Conservation (phyloP, 2,113 vertebrate species). For the Gallinago jamesoni region DNA sequence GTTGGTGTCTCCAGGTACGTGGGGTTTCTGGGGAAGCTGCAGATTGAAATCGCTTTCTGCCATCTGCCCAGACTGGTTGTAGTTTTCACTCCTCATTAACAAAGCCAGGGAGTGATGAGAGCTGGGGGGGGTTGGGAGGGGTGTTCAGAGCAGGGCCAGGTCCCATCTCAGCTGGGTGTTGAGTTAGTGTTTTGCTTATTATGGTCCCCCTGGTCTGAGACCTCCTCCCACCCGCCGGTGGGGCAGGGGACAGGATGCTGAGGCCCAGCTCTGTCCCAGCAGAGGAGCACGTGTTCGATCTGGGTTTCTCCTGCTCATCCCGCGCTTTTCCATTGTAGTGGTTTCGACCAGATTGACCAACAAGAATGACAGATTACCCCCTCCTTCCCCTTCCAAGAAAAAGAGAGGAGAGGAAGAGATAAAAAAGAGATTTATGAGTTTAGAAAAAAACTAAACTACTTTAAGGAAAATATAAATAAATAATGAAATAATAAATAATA, state of each 20-base stretch:
- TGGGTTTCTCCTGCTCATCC: not conserved
- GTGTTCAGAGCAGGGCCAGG: not conserved
- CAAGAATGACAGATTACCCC: too few species aligned
- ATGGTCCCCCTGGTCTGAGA: not conserved
- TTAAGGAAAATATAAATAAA: too few species aligned
- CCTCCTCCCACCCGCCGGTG: rapidly evolving
- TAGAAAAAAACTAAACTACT: too few species aligned
- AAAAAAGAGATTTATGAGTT: too few species aligned
- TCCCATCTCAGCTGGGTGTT: not conserved
- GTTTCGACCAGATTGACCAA: too few species aligned
- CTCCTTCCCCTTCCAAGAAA: too few species aligned
- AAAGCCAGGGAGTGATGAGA: not conserved
- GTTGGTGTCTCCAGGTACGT: not conserved
- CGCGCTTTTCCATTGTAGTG: not conserved
- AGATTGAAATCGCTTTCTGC: not conserved
- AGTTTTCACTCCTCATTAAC: not conserved
- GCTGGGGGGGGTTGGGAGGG: rapidly evolving
- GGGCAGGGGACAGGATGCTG: not conserved
- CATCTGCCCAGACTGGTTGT: rapidly evolving
- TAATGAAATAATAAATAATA: too few species aligned
- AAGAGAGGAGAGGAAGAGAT: too few species aligned
- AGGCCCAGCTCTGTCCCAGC: rapidly evolving
- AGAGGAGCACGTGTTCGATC: rapidly evolving
- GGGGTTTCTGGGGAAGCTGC: not conserved
- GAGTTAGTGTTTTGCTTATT: not conserved